Evolutionary conservation across 2,797 vertebrate genomes (phyloP).

Genomic region (Smutsia gigantea): DNA sequence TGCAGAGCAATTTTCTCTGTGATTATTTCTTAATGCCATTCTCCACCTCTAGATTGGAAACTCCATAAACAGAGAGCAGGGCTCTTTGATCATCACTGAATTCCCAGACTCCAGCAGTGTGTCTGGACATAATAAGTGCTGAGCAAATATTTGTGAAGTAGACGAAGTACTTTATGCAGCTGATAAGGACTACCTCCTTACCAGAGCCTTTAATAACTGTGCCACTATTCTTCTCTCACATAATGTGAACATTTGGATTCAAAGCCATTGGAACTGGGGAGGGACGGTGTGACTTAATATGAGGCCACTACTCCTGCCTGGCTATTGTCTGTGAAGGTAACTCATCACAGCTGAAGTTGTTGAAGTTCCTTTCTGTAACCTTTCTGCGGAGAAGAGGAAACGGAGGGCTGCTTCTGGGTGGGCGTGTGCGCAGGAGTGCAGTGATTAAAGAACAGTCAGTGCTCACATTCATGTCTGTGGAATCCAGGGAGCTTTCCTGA

Average conservation of each 20-base stretch:
- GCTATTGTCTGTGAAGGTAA: background rate
- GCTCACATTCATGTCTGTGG: background rate
- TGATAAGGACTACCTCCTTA: conserved; percentile 20
- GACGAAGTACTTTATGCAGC: conserved; percentile 42
- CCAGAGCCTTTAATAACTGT: background rate
- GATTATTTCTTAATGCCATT: background rate
- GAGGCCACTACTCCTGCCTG: background rate
- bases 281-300: background rate
- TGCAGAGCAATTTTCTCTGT: background rate
- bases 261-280: background rate
- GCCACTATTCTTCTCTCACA: background rate
- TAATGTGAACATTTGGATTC: background rate
- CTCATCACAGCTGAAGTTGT: background rate
- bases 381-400: background rate
- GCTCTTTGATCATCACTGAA: conserved; percentile 45
- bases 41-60: background rate
- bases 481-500: background rate
- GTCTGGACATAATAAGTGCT: conserved; percentile 13
- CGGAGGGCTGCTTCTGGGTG: background rate
- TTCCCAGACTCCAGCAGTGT: background rate
- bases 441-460: background rate
- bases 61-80: background rate
- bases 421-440: background rate
- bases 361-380: background rate
- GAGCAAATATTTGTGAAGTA: conserved; percentile 59